Conservation (phyloP, 2,888 invertebrate genomes). For the Spilarctia lutea region DNA sequence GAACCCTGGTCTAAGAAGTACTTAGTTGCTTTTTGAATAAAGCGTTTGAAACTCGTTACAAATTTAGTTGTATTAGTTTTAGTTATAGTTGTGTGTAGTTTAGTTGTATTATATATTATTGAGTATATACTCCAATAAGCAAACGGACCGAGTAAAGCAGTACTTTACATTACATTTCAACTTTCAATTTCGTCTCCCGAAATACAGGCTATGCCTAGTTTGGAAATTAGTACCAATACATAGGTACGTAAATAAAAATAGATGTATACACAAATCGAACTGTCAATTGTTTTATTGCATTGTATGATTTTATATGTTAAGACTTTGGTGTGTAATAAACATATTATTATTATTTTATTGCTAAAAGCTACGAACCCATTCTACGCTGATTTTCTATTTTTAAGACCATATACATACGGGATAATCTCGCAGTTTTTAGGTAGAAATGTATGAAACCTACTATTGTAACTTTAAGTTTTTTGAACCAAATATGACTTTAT, state of each 20-base stretch:
- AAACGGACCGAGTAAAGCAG: conserved; percentile 26
- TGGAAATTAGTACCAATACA: no score
- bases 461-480: neutral
- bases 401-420: neutral
- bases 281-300: no score
- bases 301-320: no score
- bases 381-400: neutral
- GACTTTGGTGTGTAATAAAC: no score
- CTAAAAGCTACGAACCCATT: conserved; percentile 7
- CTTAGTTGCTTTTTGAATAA: conserved; percentile 47
- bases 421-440: neutral
- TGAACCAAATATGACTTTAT: neutral
- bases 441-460: neutral
- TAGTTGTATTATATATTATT: conserved; percentile 41
- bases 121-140: conserved; percentile 31
- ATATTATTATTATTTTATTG: no score
- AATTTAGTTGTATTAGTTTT: conserved; percentile 43
- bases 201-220: no score
- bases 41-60: conserved; percentile 51
- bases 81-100: no score
- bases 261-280: no score
- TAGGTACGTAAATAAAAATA: no score
- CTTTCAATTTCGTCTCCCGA: no score
- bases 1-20: conserved; percentile 47
- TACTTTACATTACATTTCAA: conserved; percentile 24